Percentiles rank a stretch among this genome's conserved stretches.
Evolutionary conservation across 2,888 invertebrate genomes (phyloP).

Genomic region (Helobdella robusta): DNA sequence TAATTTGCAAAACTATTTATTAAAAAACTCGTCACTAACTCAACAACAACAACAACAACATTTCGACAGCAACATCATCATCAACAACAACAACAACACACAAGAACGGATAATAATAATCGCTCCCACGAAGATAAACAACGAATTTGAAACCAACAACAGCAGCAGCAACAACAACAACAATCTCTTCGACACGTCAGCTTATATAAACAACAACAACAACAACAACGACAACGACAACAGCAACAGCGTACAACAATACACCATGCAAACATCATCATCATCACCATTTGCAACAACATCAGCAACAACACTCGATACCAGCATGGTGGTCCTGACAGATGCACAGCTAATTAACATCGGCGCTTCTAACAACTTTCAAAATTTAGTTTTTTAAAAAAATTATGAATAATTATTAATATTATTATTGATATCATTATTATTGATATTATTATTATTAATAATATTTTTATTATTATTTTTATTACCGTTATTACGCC

Average conservation of each 20-base stretch:
- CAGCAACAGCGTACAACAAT: neutral
- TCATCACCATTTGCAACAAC: too few species aligned
- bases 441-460: neutral
- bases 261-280: neutral
- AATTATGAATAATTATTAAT: neutral
- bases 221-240: slow-evolving; percentile 3
- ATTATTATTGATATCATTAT: neutral
- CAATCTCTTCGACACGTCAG: neutral
- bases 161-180: neutral
- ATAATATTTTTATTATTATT: neutral
- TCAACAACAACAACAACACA: neutral
- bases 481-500: slow-evolving; percentile 8
- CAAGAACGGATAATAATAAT: neutral
- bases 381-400: slow-evolving; percentile 20
- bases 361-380: slow-evolving; percentile 21
- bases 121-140: neutral
- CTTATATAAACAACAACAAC: neutral
- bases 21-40: too few species aligned
- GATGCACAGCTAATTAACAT: slow-evolving; percentile 24
- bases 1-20: too few species aligned
- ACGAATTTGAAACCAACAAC: neutral
- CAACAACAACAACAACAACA: too few species aligned
- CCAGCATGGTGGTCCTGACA: slow-evolving; percentile 22
- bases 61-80: neutral
- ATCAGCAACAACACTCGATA: neutral